Conservation (phyloP, 1,140 invertebrate species). For the Sesamia nonagrioides region DNA sequence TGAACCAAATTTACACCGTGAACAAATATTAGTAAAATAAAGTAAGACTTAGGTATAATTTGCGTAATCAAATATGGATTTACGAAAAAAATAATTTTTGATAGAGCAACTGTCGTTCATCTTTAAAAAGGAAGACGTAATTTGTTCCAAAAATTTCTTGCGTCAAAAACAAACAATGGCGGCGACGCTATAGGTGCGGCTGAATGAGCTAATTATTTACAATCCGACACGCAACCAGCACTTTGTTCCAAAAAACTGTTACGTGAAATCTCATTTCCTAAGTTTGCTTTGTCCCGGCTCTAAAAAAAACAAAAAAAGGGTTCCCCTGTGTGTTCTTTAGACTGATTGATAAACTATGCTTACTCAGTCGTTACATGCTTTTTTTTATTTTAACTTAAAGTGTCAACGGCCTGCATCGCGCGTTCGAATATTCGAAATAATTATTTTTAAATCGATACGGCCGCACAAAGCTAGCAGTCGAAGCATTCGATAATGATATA, state of each 20-base stretch:
- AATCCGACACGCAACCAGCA: slow-evolving; percentile 77
- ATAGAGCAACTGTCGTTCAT: slow-evolving; percentile 35
- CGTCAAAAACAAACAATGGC: slow-evolving; percentile 76
- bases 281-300: slow-evolving; percentile 69
- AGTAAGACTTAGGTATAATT: too few species aligned
- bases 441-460: slow-evolving; percentile 58
- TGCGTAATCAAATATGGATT: neutral
- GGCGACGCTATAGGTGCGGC: slow-evolving; percentile 69
- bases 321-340: slow-evolving; percentile 60
- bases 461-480: slow-evolving; percentile 15
- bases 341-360: slow-evolving; percentile 61
- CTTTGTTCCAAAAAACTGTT: slow-evolving; percentile 73
- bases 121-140: slow-evolving; percentile 65
- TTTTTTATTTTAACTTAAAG: slow-evolving; percentile 35
- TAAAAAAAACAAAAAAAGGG: slow-evolving; percentile 68
- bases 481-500: slow-evolving; percentile 65
- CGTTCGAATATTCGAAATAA: slow-evolving; percentile 31
- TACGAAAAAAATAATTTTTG: slow-evolving; percentile 18
- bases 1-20: neutral
- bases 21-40: too few species aligned
- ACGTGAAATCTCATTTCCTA: slow-evolving; percentile 84
- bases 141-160: slow-evolving; percentile 64
- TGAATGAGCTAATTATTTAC: slow-evolving; percentile 84
- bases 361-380: slow-evolving; percentile 57
- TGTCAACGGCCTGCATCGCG: slow-evolving; percentile 37